These are phyloP conservation scores for Zosterops hypoxanthus DNA, from an alignment of 2,113 vertebrate genomes.

Conservation along the genomic window DNA sequence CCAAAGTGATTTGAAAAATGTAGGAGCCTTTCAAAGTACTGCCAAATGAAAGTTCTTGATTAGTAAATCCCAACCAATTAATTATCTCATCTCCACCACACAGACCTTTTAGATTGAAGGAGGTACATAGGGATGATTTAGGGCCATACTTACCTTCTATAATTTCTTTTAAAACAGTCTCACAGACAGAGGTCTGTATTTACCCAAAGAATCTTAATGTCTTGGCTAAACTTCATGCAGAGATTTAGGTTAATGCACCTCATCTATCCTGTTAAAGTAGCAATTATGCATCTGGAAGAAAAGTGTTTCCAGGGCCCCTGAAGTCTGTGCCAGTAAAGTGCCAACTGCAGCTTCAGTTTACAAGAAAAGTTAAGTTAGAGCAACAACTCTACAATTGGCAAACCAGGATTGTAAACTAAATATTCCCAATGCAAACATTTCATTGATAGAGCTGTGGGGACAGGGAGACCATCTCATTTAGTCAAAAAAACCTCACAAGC, in stretches of 20 bases:
- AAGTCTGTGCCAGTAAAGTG: neutral
- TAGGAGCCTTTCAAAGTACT: neutral
- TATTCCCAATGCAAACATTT: neutral
- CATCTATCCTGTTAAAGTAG: neutral
- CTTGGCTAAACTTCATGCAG: neutral
- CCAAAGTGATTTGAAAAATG: neutral
- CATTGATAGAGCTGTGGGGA: neutral
- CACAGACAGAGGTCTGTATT: neutral
- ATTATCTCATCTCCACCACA: neutral
- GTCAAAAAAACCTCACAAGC: neutral
- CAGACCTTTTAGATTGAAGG: neutral
- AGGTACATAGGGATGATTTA: neutral
- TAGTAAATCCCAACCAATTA: neutral
- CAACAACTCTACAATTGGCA: neutral
- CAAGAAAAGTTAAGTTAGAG: neutral
- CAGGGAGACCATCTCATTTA: neutral
- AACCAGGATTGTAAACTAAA: neutral
- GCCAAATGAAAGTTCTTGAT: neutral
- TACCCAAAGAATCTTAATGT: neutral
- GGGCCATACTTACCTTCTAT: neutral
- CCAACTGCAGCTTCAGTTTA: neutral
- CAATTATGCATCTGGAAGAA: constrained; percentile 7
- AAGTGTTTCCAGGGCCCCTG: neutral
- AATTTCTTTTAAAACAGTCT: constrained; percentile 6
- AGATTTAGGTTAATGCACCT: neutral